phyloP scores from a whole-genome alignment of 1,140 invertebrate genomes.

The Caenorhabditis tropicalis region DNA sequence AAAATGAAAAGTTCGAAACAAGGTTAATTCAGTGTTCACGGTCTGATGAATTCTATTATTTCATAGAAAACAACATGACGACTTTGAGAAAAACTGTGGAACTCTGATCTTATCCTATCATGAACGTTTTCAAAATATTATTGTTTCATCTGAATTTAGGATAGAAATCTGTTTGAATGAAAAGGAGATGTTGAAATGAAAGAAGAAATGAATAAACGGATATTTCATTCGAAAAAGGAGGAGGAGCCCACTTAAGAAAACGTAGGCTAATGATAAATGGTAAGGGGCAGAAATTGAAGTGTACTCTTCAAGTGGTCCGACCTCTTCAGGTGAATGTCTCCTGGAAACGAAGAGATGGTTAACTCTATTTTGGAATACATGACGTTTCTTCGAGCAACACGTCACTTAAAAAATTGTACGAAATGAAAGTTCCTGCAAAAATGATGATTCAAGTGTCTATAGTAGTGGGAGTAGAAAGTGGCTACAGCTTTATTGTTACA shows the following conservation, averaged over 20 bases:
- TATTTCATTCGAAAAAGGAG: background rate
- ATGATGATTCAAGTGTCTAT: background rate
- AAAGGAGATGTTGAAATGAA: background rate
- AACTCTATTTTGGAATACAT: background rate
- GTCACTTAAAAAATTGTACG: background rate
- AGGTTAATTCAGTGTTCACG: background rate
- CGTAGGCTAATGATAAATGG: conserved; percentile 5
- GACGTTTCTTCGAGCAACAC: background rate
- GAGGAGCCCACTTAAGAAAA: background rate
- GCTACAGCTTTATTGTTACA: background rate
- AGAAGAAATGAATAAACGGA: background rate
- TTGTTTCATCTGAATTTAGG: no score
- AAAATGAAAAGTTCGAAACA: background rate
- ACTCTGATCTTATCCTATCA: no score
- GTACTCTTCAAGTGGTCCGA: background rate
- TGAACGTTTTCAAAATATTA: background rate
- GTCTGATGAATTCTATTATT: background rate
- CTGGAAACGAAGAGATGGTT: background rate
- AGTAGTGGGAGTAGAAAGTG: background rate
- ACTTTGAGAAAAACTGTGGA: background rate
- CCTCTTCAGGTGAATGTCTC: conserved; percentile 1
- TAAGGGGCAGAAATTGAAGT: background rate
- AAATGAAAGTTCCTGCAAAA: background rate
- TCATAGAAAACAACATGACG: background rate
- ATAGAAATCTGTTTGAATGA: no score